Conservation (phyloP, 2,888 invertebrate species). For the Rotaria socialis region DNA sequence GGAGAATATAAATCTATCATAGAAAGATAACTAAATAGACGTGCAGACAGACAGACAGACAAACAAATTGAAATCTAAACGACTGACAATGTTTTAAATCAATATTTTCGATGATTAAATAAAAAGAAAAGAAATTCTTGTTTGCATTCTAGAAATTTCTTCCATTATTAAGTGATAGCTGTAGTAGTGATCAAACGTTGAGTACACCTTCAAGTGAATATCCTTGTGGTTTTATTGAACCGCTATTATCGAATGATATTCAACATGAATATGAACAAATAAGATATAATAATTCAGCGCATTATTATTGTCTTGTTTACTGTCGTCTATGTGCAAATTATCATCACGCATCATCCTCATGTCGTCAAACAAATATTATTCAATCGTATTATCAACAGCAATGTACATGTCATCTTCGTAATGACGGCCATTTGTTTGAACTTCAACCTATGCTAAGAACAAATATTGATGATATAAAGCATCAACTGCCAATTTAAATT, state of each 20-base stretch:
- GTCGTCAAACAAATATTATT: neutral
- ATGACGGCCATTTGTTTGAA: neutral
- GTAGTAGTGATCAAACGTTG: neutral
- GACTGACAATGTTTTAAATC: neutral
- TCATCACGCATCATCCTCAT: neutral
- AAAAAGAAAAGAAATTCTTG: neutral
- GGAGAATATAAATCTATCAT: neutral
- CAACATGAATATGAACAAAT: conserved; percentile 13
- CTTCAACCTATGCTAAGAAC: neutral
- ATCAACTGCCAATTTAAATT: neutral
- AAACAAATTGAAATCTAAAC: too few species aligned
- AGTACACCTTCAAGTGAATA: neutral
- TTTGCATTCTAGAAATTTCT: neutral
- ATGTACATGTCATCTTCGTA: conserved; percentile 5
- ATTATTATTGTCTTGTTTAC: neutral
- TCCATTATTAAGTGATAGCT: conserved; percentile 1
- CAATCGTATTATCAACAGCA: neutral
- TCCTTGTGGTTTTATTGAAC: neutral
- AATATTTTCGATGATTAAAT: neutral
- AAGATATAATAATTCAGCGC: neutral
- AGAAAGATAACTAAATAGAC: neutral
- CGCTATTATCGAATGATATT: neutral
- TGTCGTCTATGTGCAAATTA: neutral
- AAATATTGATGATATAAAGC: neutral
- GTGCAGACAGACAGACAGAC: too few species aligned